A percentile compares a stretch with the other conserved stretches of the same genome.
These are phyloP conservation scores for Gracilinanus agilis DNA, from an alignment of 2,113 vertebrate species.

Conservation along the genomic window DNA sequence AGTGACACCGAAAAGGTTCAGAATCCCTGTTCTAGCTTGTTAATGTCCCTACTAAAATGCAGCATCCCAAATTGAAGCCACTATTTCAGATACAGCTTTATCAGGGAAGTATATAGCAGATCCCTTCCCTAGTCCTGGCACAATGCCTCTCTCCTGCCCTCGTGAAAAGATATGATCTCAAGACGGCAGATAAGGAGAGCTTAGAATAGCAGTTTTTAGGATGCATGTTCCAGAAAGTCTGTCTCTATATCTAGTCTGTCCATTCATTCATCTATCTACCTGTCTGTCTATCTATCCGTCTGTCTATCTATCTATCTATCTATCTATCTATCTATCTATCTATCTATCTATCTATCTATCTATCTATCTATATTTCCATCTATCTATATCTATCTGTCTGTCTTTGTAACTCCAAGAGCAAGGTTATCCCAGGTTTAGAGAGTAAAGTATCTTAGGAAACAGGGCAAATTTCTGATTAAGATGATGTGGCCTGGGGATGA, in stretches of 20 bases:
- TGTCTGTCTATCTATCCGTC: too few species aligned
- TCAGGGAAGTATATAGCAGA: neutral
- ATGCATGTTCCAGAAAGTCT: too few species aligned
- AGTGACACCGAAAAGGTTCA: neutral
- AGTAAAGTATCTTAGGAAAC: neutral
- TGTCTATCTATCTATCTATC: too few species aligned
- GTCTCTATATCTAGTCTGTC: too few species aligned
- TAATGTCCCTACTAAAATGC: neutral
- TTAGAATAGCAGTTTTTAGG: neutral
- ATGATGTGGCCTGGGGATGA: neutral
- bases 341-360: too few species aligned
- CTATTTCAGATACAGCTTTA: neutral
- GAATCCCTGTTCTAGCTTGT: neutral
- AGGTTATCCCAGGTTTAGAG: neutral
- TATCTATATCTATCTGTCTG: too few species aligned
- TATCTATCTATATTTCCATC: too few species aligned
- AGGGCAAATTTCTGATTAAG: neutral
- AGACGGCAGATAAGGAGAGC: neutral
- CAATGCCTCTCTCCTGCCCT: neutral
- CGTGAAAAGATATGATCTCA: neutral
- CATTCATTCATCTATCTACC: too few species aligned
- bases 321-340: too few species aligned
- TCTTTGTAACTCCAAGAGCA: neutral
- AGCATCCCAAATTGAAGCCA: neutral
- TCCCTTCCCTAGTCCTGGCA: too few species aligned